These are phyloP conservation scores for Chrysolina oricalcia DNA, from an alignment of 2,888 invertebrate species.

Conservation along the genomic window DNA sequence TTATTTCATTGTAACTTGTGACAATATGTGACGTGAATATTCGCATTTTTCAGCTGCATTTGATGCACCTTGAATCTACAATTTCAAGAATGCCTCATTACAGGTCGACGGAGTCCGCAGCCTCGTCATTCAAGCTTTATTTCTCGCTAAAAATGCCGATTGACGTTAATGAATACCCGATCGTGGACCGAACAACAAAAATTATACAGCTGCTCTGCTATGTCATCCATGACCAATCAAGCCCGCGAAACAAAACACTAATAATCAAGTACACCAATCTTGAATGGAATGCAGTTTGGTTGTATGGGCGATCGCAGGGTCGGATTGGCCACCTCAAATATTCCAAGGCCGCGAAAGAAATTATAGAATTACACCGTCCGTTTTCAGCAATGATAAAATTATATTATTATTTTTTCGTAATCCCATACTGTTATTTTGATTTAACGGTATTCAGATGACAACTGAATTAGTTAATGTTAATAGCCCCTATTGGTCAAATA, in stretches of 20 bases:
- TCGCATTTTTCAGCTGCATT: background rate
- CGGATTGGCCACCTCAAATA: background rate
- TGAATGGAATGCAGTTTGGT: constrained; percentile 2
- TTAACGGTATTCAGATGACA: too few relatives aligned
- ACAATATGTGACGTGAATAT: too few relatives aligned
- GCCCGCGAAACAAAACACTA: background rate
- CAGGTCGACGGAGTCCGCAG: background rate
- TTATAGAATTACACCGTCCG: too few relatives aligned
- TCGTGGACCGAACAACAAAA: background rate
- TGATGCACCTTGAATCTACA: constrained; percentile 3
- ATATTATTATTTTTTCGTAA: too few relatives aligned
- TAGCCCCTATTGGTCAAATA: too few relatives aligned
- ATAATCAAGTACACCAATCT: constrained; percentile 13
- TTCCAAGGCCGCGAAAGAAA: background rate
- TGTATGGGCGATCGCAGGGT: background rate
- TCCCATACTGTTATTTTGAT: too few relatives aligned
- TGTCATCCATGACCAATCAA: constrained; percentile 14
- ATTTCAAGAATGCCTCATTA: constrained; percentile 1
- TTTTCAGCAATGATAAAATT: too few relatives aligned
- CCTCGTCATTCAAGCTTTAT: constrained; percentile 10
- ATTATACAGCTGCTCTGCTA: constrained; percentile 1
- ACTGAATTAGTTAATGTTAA: too few relatives aligned
- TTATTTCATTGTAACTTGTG: too few relatives aligned
- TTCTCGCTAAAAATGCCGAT: constrained; percentile 1
- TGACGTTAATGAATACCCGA: background rate